Evolutionary conservation across 1,140 invertebrate genomes (phyloP), one percentile per base, ranked within the genome.

Genomic region (Coelopa frigida): DNA sequence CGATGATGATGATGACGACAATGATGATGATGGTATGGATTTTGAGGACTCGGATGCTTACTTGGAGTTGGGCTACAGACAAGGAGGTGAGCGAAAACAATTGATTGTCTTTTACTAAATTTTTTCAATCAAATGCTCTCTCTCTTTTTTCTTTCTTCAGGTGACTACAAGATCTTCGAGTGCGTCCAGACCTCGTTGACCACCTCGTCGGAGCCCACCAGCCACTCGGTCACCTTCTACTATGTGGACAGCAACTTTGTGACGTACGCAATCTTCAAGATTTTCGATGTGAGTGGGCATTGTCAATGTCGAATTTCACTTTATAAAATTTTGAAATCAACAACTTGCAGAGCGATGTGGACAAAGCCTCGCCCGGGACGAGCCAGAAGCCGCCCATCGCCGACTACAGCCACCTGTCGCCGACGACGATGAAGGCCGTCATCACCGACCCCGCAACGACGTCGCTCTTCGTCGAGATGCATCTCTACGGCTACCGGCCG

Each of bases 211-310:
- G 14, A 22, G 8, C 27, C 46, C 4, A 35, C 26, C 10, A 61
- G 56, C 21, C 57, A 53, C 11, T 48, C 55, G 0, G 44, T 63
- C 3, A 26, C 22, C 5, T 67, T 67, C 37, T 63, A 66, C 39
- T 67, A 54, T 23, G 55, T 67, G 1, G 63, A 67, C 37, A 63
- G 45, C 18, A 29, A 45, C 23, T 58, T 42, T 20, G 61, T 67
- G 42, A 67, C 63, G 20, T 67, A 59, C 20, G 48, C 67, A 5
- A 53, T 61, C 32, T 67, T 67, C 42, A 48, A 53, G 0, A 33
- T 66, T 23, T 53, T 56, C n/a, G 50, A 61, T 49, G 62, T 65
- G 41, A 65, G 61, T 60, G 41, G 29, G 3, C 3, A 11, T 26
- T 11, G 26, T 37, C 4, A 27, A 26, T 3, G 7, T n/a, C 33